phyloP scores from a whole-genome alignment of 2,113 vertebrate species.

The Nibea albiflora region DNA sequence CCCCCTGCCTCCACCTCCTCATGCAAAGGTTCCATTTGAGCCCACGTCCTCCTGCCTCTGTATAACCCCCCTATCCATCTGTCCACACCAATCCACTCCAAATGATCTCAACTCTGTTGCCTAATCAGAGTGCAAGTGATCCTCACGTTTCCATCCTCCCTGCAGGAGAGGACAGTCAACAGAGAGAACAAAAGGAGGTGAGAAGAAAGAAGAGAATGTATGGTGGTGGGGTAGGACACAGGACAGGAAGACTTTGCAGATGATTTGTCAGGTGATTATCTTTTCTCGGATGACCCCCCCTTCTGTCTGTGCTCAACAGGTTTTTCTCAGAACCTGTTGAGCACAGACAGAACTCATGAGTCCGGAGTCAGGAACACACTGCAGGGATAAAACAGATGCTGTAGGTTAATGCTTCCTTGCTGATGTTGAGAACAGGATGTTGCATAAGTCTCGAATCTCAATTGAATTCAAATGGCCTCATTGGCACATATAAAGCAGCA shows the following conservation, averaged over 20 bases:
- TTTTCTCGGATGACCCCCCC: neutral
- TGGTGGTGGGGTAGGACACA: neutral
- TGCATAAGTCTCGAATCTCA: slow-evolving; percentile 52
- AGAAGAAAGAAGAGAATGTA: neutral
- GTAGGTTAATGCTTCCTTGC: slow-evolving; percentile 49
- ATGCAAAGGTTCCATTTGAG: slow-evolving; percentile 1
- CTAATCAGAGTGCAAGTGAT: slow-evolving; percentile 38
- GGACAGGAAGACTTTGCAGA: neutral
- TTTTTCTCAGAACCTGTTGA: slow-evolving; percentile 23
- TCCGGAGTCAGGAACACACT: neutral
- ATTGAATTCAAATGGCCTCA: slow-evolving; percentile 44
- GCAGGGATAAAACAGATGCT: slow-evolving; percentile 41
- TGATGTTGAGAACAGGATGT: slow-evolving; percentile 59
- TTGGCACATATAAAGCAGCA: too few species aligned
- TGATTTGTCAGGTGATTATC: slow-evolving; percentile 24
- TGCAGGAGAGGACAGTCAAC: slow-evolving; percentile 1
- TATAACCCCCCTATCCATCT: neutral
- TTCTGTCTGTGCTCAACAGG: too few species aligned
- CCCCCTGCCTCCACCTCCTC: slow-evolving; percentile 25
- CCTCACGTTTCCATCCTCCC: slow-evolving; percentile 21
- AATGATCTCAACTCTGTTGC: slow-evolving; percentile 51
- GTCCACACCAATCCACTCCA: slow-evolving; percentile 17
- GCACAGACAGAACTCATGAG: slow-evolving; percentile 11
- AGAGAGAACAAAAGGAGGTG: slow-evolving; percentile 11
- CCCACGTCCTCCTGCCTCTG: slow-evolving; percentile 13